Evolutionary conservation across 2,888 invertebrate genomes (phyloP).

Genomic region (Caenorhabditis wallacei): DNA sequence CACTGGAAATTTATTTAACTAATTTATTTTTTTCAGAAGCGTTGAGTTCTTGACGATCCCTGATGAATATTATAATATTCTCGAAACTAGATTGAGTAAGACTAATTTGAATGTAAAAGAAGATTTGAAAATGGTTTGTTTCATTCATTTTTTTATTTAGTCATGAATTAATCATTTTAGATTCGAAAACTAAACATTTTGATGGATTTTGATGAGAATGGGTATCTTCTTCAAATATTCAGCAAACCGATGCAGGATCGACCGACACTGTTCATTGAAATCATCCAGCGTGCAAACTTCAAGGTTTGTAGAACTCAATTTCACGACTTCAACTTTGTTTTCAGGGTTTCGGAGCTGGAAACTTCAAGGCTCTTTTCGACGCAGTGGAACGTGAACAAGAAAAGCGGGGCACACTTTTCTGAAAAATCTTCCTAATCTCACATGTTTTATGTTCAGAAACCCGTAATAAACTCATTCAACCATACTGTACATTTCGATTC

Average conservation of each 20-base stretch:
- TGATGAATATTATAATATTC: slow-evolving; percentile 91
- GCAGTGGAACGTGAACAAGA: slow-evolving; percentile 97
- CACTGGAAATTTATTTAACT: not conserved
- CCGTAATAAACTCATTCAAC: slow-evolving; percentile 34
- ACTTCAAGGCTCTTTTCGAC: slow-evolving; percentile 97
- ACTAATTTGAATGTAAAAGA: slow-evolving; percentile 92
- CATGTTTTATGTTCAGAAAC: not conserved
- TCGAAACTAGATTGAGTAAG: slow-evolving; percentile 88
- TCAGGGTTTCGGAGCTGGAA: slow-evolving; percentile 99
- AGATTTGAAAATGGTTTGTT: slow-evolving; percentile 88
- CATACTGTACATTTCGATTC: not conserved
- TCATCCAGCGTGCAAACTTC: slow-evolving; percentile 96
- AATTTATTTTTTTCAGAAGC: slow-evolving; percentile 85
- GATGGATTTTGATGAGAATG: slow-evolving; percentile 81
- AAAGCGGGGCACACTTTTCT: slow-evolving; percentile 93
- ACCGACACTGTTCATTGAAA: slow-evolving; percentile 96
- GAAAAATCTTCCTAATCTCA: slow-evolving; percentile 25
- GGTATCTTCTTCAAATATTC: slow-evolving; percentile 83
- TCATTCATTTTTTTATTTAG: not conserved
- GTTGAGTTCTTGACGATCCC: slow-evolving; percentile 94
- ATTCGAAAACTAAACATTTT: slow-evolving; percentile 76
- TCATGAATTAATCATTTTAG: slow-evolving; percentile 41
- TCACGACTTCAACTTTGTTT: slow-evolving; percentile 12
- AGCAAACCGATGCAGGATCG: slow-evolving; percentile 96
- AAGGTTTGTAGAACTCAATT: slow-evolving; percentile 78